Evolutionary conservation across 2,888 invertebrate genomes (phyloP).

Genomic region (Leptarthrus brevirostris): DNA sequence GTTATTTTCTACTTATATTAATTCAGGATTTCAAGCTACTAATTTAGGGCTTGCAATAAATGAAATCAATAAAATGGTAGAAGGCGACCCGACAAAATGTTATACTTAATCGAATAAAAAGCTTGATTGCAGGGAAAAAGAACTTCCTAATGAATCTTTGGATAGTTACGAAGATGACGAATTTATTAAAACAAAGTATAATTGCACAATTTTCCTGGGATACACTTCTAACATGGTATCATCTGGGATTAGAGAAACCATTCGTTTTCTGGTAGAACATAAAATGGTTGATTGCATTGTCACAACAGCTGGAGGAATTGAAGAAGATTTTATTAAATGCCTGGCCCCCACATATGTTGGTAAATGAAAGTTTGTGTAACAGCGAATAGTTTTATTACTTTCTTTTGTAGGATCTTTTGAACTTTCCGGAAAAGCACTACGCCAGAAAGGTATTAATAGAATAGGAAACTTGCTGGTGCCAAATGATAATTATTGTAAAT

Average conservation of each 20-base stretch:
- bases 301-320: conserved; percentile 97
- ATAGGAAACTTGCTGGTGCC: conserved; percentile 94
- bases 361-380: conserved; percentile 46
- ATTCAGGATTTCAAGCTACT: conserved; percentile 97
- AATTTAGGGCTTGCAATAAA: conserved; percentile 90
- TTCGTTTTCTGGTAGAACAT: conserved; percentile 87
- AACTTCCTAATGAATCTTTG: conserved; percentile 75
- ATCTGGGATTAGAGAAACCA: conserved; percentile 91
- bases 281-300: conserved; percentile 95
- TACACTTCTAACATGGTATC: conserved; percentile 98
- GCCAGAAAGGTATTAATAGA: conserved; percentile 86
- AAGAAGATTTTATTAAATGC: conserved; percentile 99
- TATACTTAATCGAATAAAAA: conserved; percentile 57
- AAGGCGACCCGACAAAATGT: conserved; percentile 38
- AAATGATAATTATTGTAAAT: conserved; percentile 97
- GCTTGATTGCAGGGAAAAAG: conserved; percentile 78
- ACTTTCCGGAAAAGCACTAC: conserved; percentile 80
- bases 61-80: conserved; percentile 92
- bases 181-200: conserved; percentile 79
- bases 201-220: conserved; percentile 96
- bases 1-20: conserved; percentile 81
- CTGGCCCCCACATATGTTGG: conserved; percentile 94
- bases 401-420: conserved; percentile 80
- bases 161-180: conserved; percentile 81
- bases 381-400: neutral